phyloP scores from a whole-genome alignment of 2,888 invertebrate species.

The Diaphora mendica region DNA sequence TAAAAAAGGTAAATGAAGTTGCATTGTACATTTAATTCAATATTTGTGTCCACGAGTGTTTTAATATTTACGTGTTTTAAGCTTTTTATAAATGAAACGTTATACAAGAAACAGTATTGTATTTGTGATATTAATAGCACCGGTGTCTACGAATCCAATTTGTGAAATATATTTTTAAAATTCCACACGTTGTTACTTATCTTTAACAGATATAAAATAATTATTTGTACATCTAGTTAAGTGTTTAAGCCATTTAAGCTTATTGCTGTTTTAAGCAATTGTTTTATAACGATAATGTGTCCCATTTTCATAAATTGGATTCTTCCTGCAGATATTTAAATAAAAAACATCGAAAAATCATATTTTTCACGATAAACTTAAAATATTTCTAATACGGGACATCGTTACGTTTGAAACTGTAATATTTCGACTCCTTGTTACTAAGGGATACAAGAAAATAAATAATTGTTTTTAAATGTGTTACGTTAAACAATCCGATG shows the following conservation, averaged over 20 bases:
- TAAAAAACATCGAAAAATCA: conserved; percentile 63
- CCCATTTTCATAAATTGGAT: conserved; percentile 71
- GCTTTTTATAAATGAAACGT: conserved; percentile 78
- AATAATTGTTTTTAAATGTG: conserved; percentile 27
- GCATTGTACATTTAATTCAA: conserved; percentile 7
- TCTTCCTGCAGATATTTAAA: conserved; percentile 54
- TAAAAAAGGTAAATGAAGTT: not conserved
- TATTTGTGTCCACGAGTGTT: conserved; percentile 53
- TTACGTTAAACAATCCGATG: conserved; percentile 53
- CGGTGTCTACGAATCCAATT: conserved; percentile 58
- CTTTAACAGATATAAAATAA: conserved; percentile 57
- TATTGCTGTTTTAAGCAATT: conserved; percentile 77
- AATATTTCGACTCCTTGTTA: conserved; percentile 33
- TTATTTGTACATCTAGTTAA: conserved; percentile 65
- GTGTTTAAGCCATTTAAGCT: conserved; percentile 67
- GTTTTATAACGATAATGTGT: conserved; percentile 60
- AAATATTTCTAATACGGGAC: conserved; percentile 36
- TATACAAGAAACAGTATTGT: conserved; percentile 63
- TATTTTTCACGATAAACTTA: conserved; percentile 51
- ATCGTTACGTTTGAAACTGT: conserved; percentile 37
- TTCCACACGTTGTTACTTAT: conserved; percentile 54
- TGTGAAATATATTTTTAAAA: conserved; percentile 62
- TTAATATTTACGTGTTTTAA: conserved; percentile 69
- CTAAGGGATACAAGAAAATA: conserved; percentile 35
- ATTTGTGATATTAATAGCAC: conserved; percentile 60